These are phyloP conservation scores for Spongilla lacustris DNA, from an alignment of 37 sponge, comb jelly and placozoan species.

Conservation along the genomic window DNA sequence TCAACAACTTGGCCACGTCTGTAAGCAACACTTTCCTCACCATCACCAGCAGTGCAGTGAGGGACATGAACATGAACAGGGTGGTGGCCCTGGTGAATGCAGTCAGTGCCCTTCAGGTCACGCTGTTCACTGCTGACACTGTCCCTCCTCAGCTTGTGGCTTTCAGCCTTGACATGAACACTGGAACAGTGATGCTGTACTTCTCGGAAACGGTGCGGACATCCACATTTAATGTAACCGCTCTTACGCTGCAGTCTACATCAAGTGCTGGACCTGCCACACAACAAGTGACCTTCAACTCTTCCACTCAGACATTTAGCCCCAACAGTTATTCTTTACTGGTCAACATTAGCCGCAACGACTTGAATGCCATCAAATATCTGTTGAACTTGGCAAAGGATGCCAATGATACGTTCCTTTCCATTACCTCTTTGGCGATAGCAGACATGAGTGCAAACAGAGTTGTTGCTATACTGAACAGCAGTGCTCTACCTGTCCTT, in stretches of 20 bases:
- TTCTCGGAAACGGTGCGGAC: constrained; percentile 85
- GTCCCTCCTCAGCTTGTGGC: constrained; percentile 51
- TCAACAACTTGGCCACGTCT: constrained; percentile 54
- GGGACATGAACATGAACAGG: constrained; percentile 76
- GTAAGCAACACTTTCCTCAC: constrained; percentile 47
- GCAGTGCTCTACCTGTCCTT: constrained; percentile 49
- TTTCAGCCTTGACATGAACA: constrained; percentile 68
- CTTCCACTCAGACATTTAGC: constrained; percentile 22
- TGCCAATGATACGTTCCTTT: constrained; percentile 49
- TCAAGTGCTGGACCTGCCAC: background rate
- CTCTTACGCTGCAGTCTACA: constrained; percentile 60
- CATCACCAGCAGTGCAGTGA: constrained; percentile 40
- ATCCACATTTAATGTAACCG: constrained; percentile 62
- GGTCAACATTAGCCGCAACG: constrained; percentile 61
- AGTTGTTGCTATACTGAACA: constrained; percentile 35
- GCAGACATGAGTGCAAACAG: constrained; percentile 72
- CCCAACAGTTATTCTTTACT: constrained; percentile 51
- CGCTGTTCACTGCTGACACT: constrained; percentile 55
- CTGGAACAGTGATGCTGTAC: constrained; percentile 49
- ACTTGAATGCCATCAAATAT: constrained; percentile 80
- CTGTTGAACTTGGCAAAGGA: constrained; percentile 71
- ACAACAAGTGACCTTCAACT: constrained; percentile 40
- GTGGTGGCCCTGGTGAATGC: constrained; percentile 52
- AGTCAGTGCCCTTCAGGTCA: constrained; percentile 27
- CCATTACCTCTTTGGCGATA: constrained; percentile 36